Percentiles rank a stretch among this genome's conserved stretches.
Evolutionary conservation across 2,797 vertebrate species (phyloP).

Genomic region (Epinephelus coioides): DNA sequence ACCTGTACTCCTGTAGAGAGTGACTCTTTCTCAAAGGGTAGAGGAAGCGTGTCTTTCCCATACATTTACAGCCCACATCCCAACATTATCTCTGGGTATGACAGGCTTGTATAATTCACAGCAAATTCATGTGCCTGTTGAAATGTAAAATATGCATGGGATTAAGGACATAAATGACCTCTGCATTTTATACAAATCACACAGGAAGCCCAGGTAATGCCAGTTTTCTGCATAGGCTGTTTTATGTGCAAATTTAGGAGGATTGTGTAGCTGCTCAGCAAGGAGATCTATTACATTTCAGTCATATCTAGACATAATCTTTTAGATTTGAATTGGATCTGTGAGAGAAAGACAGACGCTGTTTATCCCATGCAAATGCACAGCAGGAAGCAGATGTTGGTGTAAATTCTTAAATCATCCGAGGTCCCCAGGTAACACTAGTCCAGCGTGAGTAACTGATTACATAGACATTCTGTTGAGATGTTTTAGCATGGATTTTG

Average conservation of each 20-base stretch:
- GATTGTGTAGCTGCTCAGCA: neutral
- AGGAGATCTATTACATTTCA: conserved; percentile 1
- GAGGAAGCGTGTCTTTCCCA: neutral
- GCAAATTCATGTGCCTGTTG: neutral
- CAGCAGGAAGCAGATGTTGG: conserved; percentile 1
- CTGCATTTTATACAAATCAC: conserved; percentile 9
- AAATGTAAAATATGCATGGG: neutral
- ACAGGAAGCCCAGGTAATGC: neutral
- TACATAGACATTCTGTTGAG: neutral
- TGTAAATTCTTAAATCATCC: conserved; percentile 21
- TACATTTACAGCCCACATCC: neutral
- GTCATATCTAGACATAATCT: conserved; percentile 8
- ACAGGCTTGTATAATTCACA: neutral
- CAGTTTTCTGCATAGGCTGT: neutral
- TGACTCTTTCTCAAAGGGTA: no score
- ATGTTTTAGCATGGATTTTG: conserved; percentile 3
- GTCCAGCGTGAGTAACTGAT: neutral
- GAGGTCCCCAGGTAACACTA: neutral
- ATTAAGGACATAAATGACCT: neutral
- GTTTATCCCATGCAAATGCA: conserved; percentile 18
- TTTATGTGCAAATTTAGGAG: neutral
- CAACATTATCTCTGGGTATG: neutral
- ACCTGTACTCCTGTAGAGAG: no score
- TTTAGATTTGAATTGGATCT: conserved; percentile 33
- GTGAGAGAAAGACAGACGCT: neutral